phyloP scores from a whole-genome alignment of 2,888 invertebrate genomes.

The Notocelia uddmanniana region DNA sequence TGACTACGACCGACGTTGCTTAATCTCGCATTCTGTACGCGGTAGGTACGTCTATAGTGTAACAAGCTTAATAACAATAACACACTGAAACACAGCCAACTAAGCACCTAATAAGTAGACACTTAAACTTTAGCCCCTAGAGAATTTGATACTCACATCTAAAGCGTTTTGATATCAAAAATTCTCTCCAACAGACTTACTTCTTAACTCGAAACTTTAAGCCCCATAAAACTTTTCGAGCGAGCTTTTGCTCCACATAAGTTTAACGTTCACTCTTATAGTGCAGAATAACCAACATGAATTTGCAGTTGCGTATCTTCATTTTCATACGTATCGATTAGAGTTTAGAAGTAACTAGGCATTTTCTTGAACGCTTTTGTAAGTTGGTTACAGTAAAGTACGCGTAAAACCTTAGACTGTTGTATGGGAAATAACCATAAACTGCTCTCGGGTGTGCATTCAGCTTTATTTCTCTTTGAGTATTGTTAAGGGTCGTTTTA shows the following conservation, averaged over 20 bases:
- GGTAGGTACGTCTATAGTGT: too few species aligned
- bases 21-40: too few species aligned
- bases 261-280: constrained; percentile 75
- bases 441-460: constrained; percentile 66
- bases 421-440: constrained; percentile 71
- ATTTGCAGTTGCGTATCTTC: constrained; percentile 37
- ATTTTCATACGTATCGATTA: constrained; percentile 27
- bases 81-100: neutral
- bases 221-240: constrained; percentile 81
- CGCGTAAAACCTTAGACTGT: constrained; percentile 74
- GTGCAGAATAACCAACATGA: constrained; percentile 58
- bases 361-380: constrained; percentile 26
- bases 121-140: constrained; percentile 25
- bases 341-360: constrained; percentile 24
- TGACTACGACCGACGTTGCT: too few species aligned
- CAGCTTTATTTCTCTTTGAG: constrained; percentile 59
- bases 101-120: constrained; percentile 6
- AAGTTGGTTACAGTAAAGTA: constrained; percentile 55
- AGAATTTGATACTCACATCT: constrained; percentile 43
- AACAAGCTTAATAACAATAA: too few species aligned
- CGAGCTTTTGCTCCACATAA: constrained; percentile 76
- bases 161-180: constrained; percentile 68
- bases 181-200: constrained; percentile 65
- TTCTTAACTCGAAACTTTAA: constrained; percentile 79
- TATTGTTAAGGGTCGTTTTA: constrained; percentile 55